phyloP scores from a whole-genome alignment of 2,113 vertebrate species.

The Siniperca knerii region DNA sequence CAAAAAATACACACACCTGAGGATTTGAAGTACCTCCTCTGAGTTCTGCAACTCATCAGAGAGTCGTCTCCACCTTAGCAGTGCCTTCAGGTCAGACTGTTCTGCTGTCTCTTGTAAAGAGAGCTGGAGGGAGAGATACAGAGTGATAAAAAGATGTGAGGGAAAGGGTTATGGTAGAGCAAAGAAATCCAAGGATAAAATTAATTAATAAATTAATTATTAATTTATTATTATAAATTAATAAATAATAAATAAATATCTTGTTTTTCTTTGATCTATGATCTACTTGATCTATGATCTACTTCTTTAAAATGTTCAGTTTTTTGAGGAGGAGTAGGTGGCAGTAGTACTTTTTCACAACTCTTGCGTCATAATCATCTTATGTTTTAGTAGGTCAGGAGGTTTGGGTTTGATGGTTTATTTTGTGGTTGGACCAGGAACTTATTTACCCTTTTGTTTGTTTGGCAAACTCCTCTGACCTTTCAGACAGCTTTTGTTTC shows the following conservation, averaged over 20 bases:
- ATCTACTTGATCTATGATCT: background rate
- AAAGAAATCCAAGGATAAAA: constrained; percentile 6
- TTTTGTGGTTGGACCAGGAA: constrained; percentile 18
- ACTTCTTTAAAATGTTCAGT: background rate
- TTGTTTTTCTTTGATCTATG: background rate
- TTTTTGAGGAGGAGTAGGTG: background rate
- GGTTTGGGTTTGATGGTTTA: constrained; percentile 5
- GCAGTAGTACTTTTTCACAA: background rate
- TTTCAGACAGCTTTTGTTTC: constrained; percentile 15
- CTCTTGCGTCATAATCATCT: background rate
- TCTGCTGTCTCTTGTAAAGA: constrained; percentile 79
- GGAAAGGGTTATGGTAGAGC: background rate
- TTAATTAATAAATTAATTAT: no score
- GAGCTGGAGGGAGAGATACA: constrained; percentile 80
- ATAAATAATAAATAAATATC: background rate
- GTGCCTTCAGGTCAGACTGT: constrained; percentile 89
- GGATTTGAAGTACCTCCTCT: constrained; percentile 91
- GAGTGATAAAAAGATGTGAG: background rate
- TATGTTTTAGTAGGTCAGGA: background rate
- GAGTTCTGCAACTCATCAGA: constrained; percentile 92
- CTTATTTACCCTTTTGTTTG: constrained; percentile 8
- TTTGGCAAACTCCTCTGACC: constrained; percentile 12
- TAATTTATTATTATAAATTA: background rate
- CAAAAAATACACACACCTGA: constrained; percentile 85
- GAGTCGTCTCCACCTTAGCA: constrained; percentile 91